These are phyloP conservation scores for Aphelocoma californica DNA, from an alignment of 2,797 vertebrate species.

Conservation along the genomic window DNA sequence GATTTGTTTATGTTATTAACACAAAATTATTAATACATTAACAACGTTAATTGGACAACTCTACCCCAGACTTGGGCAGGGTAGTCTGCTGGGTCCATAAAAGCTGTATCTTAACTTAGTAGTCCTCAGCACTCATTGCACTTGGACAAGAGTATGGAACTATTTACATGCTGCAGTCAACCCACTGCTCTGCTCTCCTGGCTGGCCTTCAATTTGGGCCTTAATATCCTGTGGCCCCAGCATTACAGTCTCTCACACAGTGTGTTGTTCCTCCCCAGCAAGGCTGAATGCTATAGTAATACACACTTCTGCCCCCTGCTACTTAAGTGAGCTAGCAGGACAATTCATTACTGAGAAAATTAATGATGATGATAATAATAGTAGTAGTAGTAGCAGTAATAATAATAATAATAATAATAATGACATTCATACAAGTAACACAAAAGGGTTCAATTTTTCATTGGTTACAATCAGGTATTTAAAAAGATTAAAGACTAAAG, in stretches of 20 bases:
- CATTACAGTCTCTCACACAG: background rate
- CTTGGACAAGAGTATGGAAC: background rate
- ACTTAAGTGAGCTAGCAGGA: background rate
- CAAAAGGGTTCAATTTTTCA: background rate
- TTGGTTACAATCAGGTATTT: background rate
- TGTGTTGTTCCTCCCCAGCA: background rate
- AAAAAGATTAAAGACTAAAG: background rate
- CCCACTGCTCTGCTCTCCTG: background rate
- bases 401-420: background rate
- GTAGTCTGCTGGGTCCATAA: background rate
- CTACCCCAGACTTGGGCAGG: background rate
- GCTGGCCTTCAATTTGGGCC: background rate
- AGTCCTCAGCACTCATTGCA: background rate
- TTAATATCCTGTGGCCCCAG: background rate
- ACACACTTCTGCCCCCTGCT: background rate
- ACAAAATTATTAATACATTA: constrained; percentile 32
- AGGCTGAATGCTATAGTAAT: background rate
- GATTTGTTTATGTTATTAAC: background rate
- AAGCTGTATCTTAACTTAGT: background rate
- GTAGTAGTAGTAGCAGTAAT: background rate
- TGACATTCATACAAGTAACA: background rate
- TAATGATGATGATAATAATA: background rate
- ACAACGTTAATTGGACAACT: background rate
- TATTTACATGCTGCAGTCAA: background rate
- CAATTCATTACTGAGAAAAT: background rate